Evolutionary conservation across 1,140 invertebrate species (phyloP).

Genomic region (Cyphomyrmex costatus): DNA sequence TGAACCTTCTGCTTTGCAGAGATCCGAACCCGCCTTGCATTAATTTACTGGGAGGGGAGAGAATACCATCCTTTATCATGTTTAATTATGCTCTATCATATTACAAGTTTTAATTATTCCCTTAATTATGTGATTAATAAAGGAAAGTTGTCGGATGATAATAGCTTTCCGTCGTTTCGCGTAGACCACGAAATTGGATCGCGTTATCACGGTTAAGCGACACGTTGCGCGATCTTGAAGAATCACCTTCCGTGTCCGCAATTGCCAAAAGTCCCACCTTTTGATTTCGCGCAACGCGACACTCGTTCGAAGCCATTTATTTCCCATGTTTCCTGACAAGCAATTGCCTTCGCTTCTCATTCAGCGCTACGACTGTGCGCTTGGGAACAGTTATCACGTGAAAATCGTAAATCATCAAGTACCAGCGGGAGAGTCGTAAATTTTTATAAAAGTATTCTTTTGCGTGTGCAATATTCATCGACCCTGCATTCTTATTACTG

Average conservation of each 20-base stretch:
- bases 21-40: not conserved
- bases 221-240: constrained; percentile 27
- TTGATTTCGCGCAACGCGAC: constrained; percentile 48
- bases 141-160: constrained; percentile 28
- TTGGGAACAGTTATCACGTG: constrained; percentile 55
- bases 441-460: constrained; percentile 48
- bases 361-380: not conserved
- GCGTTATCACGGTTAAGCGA: constrained; percentile 20
- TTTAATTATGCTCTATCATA: constrained; percentile 47
- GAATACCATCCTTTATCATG: constrained; percentile 16
- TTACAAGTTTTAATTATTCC: constrained; percentile 54
- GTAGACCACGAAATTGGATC: constrained; percentile 29
- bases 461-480: constrained; percentile 34
- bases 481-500: not conserved
- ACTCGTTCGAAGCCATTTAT: constrained; percentile 44
- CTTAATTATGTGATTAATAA: constrained; percentile 34
- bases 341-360: constrained; percentile 56
- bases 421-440: constrained; percentile 6
- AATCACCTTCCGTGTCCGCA: constrained; percentile 40
- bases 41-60: not conserved
- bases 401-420: constrained; percentile 46
- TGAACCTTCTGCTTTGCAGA: not conserved
- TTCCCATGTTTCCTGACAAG: constrained; percentile 43
- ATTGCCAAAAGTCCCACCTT: constrained; percentile 55
- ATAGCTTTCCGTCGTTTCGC: not conserved